phyloP scores from a whole-genome alignment of 2,888 invertebrate genomes.

The Steinernema carpocapsae region DNA sequence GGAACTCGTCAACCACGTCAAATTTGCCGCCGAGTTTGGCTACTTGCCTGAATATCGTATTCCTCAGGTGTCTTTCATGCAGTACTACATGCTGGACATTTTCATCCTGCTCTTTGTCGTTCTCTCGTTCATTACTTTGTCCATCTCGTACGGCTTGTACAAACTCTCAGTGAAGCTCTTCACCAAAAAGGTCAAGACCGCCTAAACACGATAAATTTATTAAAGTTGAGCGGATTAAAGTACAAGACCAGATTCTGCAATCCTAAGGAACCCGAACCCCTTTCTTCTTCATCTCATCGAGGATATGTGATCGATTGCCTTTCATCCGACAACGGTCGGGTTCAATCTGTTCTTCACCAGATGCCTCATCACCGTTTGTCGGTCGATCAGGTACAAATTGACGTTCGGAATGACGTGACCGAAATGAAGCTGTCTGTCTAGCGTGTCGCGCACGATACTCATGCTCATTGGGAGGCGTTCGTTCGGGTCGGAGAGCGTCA shows the following conservation, averaged over 20 bases:
- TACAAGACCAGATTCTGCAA: too few species aligned
- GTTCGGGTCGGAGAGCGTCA: constrained; percentile 59
- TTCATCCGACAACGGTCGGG: constrained; percentile 61
- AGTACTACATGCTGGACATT: too few species aligned
- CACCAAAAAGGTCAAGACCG: too few species aligned
- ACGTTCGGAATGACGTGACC: constrained; percentile 52
- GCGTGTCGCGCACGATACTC: constrained; percentile 63
- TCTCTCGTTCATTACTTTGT: too few species aligned
- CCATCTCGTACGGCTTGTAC: too few species aligned
- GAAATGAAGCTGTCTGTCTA: constrained; percentile 50
- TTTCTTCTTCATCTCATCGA: too few species aligned
- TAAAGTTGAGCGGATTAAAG: not conserved
- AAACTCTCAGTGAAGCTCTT: too few species aligned
- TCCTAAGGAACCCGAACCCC: too few species aligned
- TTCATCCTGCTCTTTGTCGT: too few species aligned
- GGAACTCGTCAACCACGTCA: constrained; percentile 48
- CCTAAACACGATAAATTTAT: too few species aligned
- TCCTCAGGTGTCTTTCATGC: constrained; percentile 28
- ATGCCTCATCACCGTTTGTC: constrained; percentile 60
- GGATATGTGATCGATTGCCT: too few species aligned
- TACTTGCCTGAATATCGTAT: constrained; percentile 36
- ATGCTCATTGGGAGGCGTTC: constrained; percentile 60
- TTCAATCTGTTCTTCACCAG: constrained; percentile 57
- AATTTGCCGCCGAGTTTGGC: constrained; percentile 47
- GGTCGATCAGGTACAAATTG: constrained; percentile 56